Conservation (phyloP, 2,113 vertebrate species). For the Centrocercus urophasianus region DNA sequence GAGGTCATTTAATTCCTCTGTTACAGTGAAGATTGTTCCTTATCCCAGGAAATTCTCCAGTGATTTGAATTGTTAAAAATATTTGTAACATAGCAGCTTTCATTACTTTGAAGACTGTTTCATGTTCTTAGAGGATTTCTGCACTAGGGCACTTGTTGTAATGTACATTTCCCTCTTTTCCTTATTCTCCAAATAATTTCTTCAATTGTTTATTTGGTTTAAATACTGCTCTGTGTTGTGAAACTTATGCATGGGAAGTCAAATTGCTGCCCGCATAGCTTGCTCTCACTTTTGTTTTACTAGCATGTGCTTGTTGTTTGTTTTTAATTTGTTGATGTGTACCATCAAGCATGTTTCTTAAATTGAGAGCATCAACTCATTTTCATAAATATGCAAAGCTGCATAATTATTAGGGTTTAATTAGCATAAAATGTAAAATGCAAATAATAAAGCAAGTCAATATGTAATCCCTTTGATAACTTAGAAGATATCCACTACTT, state of each 20-base stretch:
- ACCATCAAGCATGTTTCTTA: neutral
- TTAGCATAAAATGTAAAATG: neutral
- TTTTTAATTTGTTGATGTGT: neutral
- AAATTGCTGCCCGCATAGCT: neutral
- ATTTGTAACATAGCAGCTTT: neutral
- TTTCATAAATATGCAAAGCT: neutral
- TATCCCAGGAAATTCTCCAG: neutral
- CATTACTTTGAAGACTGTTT: neutral
- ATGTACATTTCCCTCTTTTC: neutral
- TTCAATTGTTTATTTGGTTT: neutral
- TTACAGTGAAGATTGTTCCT: neutral
- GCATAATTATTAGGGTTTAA: neutral
- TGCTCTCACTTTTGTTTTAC: neutral
- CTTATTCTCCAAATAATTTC: neutral
- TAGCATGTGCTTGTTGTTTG: neutral
- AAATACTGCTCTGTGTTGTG: neutral
- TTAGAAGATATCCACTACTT: neutral
- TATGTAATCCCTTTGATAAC: neutral
- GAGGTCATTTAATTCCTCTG: constrained; percentile 50
- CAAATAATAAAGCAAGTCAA: neutral
- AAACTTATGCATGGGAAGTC: neutral
- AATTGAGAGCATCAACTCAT: neutral
- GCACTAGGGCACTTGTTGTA: neutral
- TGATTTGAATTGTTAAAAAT: neutral
- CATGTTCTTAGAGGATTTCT: neutral